These are phyloP conservation scores for Neocrepidodera transversa DNA, from an alignment of 2,888 invertebrate species.

Conservation along the genomic window DNA sequence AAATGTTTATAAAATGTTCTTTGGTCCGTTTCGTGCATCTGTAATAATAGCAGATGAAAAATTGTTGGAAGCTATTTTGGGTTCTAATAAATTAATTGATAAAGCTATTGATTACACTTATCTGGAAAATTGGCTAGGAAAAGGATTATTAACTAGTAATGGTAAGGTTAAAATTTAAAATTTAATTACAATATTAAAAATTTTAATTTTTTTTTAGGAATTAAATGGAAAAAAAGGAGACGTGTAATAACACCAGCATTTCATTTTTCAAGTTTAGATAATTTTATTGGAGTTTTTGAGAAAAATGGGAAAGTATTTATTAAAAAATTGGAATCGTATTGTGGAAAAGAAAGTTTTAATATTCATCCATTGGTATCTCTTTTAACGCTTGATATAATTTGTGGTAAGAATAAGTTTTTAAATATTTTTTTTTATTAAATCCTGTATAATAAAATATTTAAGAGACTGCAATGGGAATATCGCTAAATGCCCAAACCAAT, in stretches of 20 bases:
- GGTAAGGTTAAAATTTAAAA: too few relatives aligned
- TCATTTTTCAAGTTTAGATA: conserved; percentile 78
- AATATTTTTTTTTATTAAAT: not conserved
- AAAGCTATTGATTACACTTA: too few relatives aligned
- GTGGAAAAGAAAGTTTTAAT: conserved; percentile 62
- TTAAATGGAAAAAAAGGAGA: conserved; percentile 71
- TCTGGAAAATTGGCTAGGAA: too few relatives aligned
- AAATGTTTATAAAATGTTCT: too few relatives aligned
- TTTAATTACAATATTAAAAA: not conserved
- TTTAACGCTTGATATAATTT: conserved; percentile 69
- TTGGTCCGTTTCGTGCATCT: too few relatives aligned
- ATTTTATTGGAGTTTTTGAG: conserved; percentile 74
- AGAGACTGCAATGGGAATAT: conserved; percentile 87
- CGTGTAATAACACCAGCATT: conserved; percentile 80
- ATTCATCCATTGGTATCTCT: conserved; percentile 68
- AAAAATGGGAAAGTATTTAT: conserved; percentile 67
- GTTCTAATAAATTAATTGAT: too few relatives aligned
- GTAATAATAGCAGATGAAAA: too few relatives aligned
- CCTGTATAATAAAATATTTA: conserved; percentile 59
- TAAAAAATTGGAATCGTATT: conserved; percentile 61
- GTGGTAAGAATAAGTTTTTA: conserved; percentile 59
- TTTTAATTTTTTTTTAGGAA: conserved; percentile 48
- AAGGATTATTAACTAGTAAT: too few relatives aligned
- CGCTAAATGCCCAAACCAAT: conserved; percentile 72
- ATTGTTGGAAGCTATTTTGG: too few relatives aligned